These are phyloP conservation scores for Leptodactylus fallax DNA, from an alignment of 2,797 vertebrate species.

Conservation along the genomic window DNA sequence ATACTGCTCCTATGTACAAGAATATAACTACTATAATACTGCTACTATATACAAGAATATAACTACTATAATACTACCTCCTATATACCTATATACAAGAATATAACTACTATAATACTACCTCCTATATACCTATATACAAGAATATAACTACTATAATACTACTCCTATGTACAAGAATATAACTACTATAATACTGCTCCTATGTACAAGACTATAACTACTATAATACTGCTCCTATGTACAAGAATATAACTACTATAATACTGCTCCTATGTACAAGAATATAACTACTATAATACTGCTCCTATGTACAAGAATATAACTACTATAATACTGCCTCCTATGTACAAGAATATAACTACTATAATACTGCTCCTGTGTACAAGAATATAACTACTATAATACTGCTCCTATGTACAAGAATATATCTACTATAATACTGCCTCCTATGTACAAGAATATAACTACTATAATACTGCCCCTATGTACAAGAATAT, in stretches of 20 bases:
- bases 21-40: conserved; percentile 16
- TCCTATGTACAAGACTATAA: conserved; percentile 6
- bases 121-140: neutral
- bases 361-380: neutral
- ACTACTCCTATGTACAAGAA: conserved; percentile 4
- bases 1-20: neutral
- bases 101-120: conserved; percentile 13
- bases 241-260: conserved; percentile 15
- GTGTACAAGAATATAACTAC: conserved; percentile 9
- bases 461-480: conserved; percentile 16
- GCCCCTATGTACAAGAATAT: neutral
- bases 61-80: neutral
- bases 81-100: conserved; percentile 6
- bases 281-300: conserved; percentile 3
- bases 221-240: conserved; percentile 7
- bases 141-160: conserved; percentile 6
- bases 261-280: conserved; percentile 1
- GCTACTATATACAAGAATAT: neutral
- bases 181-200: neutral
- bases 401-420: neutral
- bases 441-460: neutral
- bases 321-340: conserved; percentile 12
- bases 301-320: neutral
- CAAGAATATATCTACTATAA: conserved; percentile 5
- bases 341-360: neutral